Evolutionary conservation across 2,797 vertebrate genomes (phyloP).

Genomic region (Melanotaenia maccullochi): DNA sequence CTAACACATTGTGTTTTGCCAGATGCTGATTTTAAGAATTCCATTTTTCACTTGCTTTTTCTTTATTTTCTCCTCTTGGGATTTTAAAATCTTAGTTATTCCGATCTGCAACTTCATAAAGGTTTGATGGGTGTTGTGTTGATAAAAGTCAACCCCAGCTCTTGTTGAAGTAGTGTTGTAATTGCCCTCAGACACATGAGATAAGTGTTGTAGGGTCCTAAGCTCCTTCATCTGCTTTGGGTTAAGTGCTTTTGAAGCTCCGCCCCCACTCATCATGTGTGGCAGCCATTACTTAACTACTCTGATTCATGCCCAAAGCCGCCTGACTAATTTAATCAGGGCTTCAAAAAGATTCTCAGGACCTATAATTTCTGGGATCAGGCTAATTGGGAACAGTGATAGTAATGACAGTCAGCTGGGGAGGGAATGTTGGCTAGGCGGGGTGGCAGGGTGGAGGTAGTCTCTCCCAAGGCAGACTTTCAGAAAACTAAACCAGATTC

Average conservation of each 20-base stretch:
- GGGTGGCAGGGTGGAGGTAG: neutral
- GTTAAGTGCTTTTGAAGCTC: neutral
- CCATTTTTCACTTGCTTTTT: too few relatives aligned
- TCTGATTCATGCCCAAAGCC: neutral
- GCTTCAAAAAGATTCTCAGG: neutral
- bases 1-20: too few relatives aligned
- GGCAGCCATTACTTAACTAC: neutral
- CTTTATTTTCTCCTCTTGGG: too few relatives aligned
- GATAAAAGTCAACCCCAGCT: constrained; percentile 9
- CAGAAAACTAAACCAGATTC: neutral
- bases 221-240: neutral
- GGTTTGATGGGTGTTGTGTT: neutral
- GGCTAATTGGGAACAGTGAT: neutral
- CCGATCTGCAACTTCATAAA: neutral
- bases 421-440: neutral
- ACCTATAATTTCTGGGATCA: neutral
- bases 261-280: neutral
- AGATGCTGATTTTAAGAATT: too few relatives aligned
- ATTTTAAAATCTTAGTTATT: neutral
- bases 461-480: neutral
- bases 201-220: constrained; percentile 14
- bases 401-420: neutral
- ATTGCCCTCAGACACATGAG: constrained; percentile 10
- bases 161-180: constrained; percentile 11
- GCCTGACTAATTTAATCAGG: neutral